These are phyloP conservation scores for Petromus typicus DNA, from an alignment of 2,113 vertebrate species.

Conservation along the genomic window DNA sequence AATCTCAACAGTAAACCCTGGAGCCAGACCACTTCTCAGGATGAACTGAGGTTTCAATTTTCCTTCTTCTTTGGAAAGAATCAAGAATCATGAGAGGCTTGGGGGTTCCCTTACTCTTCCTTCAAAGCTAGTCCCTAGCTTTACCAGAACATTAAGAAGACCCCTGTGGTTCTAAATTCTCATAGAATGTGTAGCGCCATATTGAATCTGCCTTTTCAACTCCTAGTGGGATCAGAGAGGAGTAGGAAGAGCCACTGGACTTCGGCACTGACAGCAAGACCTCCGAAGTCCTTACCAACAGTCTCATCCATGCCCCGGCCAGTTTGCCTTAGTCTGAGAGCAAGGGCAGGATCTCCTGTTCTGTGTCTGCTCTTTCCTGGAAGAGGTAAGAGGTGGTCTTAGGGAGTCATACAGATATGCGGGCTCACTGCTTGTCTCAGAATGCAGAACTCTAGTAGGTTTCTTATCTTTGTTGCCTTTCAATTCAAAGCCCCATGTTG, in stretches of 20 bases:
- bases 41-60: not conserved
- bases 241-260: not conserved
- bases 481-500: not conserved
- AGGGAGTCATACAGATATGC: not conserved
- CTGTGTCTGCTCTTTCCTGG: conserved; percentile 25
- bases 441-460: not conserved
- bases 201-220: not conserved
- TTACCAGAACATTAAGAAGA: not conserved
- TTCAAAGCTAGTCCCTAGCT: not conserved
- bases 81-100: not conserved
- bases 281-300: not conserved
- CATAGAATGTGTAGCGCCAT: not conserved
- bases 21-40: not conserved
- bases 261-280: not conserved
- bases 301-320: not conserved
- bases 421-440: not conserved
- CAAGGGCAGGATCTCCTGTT: not conserved
- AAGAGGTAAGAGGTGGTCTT: not conserved
- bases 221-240: not conserved
- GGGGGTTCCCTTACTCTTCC: not conserved
- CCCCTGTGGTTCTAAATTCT: not conserved
- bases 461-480: not conserved
- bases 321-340: not conserved
- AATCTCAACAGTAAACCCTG: not conserved
- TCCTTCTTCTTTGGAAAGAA: not conserved